Evolutionary conservation across 1,140 invertebrate genomes (phyloP).

Genomic region (Prorops nasuta): DNA sequence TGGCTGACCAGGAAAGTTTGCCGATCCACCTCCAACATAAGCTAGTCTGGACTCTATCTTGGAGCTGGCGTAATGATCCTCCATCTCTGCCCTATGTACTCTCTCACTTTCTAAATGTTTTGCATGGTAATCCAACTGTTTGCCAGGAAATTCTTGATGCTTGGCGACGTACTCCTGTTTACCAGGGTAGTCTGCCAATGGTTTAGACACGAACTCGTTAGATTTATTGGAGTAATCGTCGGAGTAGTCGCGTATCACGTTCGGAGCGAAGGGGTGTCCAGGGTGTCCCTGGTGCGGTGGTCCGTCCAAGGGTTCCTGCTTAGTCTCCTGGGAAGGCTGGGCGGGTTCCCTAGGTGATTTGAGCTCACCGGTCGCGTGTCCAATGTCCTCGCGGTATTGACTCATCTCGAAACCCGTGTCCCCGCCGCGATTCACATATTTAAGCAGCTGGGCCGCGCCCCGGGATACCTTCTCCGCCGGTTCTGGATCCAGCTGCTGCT

Average conservation of each 20-base stretch:
- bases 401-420: constrained; percentile 54
- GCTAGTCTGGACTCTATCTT: constrained; percentile 41
- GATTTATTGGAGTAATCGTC: constrained; percentile 40
- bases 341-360: constrained; percentile 47
- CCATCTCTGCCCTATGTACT: constrained; percentile 38
- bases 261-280: constrained; percentile 35
- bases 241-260: constrained; percentile 36
- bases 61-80: constrained; percentile 46
- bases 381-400: constrained; percentile 58
- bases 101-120: constrained; percentile 41
- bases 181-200: constrained; percentile 34
- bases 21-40: constrained; percentile 17
- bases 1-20: constrained; percentile 45
- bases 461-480: constrained; percentile 48
- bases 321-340: constrained; percentile 44
- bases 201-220: constrained; percentile 35
- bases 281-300: constrained; percentile 38
- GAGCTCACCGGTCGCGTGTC: constrained; percentile 51
- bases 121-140: constrained; percentile 37
- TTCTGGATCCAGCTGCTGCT: constrained; percentile 46
- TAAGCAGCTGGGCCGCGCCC: constrained; percentile 52
- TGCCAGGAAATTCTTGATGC: constrained; percentile 27
- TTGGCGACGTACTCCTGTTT: constrained; percentile 35
- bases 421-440: constrained; percentile 49
- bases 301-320: constrained; percentile 44